These are phyloP conservation scores for Cheumatopsyche charites DNA, from an alignment of 1,140 invertebrate genomes.

Conservation along the genomic window DNA sequence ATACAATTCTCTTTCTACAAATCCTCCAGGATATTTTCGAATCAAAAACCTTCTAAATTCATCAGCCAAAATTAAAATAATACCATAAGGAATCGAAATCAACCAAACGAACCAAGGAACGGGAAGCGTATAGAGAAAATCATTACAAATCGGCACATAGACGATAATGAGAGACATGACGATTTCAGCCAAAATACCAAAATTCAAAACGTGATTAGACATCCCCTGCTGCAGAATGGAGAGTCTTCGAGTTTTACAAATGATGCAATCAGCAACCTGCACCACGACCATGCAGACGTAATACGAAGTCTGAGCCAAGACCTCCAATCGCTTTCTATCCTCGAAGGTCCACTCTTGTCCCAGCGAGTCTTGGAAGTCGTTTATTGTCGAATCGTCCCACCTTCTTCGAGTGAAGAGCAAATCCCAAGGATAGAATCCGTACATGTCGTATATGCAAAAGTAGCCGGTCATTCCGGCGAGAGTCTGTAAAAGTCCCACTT, in stretches of 20 bases:
- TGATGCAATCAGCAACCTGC: slow-evolving; percentile 80
- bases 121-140: slow-evolving; percentile 63
- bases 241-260: slow-evolving; percentile 80
- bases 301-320: slow-evolving; percentile 80
- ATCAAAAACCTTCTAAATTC: slow-evolving; percentile 75
- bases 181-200: slow-evolving; percentile 73
- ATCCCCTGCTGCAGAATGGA: slow-evolving; percentile 81
- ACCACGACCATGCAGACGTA: slow-evolving; percentile 81
- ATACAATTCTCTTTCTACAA: slow-evolving; percentile 82
- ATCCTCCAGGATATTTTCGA: slow-evolving; percentile 73
- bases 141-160: slow-evolving; percentile 74
- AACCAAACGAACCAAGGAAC: slow-evolving; percentile 73
- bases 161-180: slow-evolving; percentile 67
- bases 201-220: slow-evolving; percentile 74
- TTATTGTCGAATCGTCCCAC: slow-evolving; percentile 76
- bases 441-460: slow-evolving; percentile 85
- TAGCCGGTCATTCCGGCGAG: slow-evolving; percentile 87
- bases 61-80: slow-evolving; percentile 79
- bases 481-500: slow-evolving; percentile 88
- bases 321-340: slow-evolving; percentile 74
- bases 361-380: slow-evolving; percentile 78
- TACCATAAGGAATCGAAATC: slow-evolving; percentile 73
- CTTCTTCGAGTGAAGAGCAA: slow-evolving; percentile 68
- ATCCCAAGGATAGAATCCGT: slow-evolving; percentile 75
- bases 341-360: slow-evolving; percentile 76